Evolutionary conservation across 2,888 invertebrate species (phyloP), one percentile per base, ranked within the genome.

Genomic region (Mellilla xanthometata): DNA sequence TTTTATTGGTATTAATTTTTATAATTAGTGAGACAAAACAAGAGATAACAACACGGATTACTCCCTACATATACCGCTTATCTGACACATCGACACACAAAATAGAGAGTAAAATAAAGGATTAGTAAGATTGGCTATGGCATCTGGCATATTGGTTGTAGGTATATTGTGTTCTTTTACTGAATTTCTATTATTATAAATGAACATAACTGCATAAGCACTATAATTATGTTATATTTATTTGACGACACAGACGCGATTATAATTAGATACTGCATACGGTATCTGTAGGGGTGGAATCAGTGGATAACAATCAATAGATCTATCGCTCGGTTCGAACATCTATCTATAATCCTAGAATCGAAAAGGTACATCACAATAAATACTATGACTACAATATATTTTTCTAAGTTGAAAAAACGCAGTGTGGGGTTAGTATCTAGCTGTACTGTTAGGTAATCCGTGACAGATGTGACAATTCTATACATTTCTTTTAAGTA

Each of bases 331-430:
- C 63, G 62, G 56, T 56, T 60, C 63, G 64, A 69, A 69, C 68
- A 60, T 60, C 70, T 69, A 66, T 57, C n/a, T 69, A 66, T 57
- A 65, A 64, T 60, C 65, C 70, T 74, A 70, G 60, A 70, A 59
- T 77, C 72, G 73, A 75, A 75, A 52, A 76, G 76, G 70, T 79
- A 82, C 78, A 84, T 82, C 81, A 84, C 83, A 85, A 84, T 84
- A 85, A 85, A 85, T 83, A 86, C 73, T 85, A 83, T 74, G 61
- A 62, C 82, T 83, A 84, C 74, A 57, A 65, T 60, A 66, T 64
- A 56, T 61, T 62, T 62, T 67, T 61, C 28, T 52, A 62, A 49
- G 46, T 53, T 51, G 39, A 51, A 48, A 41, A 13, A 51, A 38
- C 45, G 51, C 50, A 38, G 49, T 27, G 45, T 42, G 33, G 34